Percentiles rank a stretch among this genome's conserved stretches.
phyloP scores from a whole-genome alignment of 2,888 invertebrate genomes.

The Eubasilissa splendida region DNA sequence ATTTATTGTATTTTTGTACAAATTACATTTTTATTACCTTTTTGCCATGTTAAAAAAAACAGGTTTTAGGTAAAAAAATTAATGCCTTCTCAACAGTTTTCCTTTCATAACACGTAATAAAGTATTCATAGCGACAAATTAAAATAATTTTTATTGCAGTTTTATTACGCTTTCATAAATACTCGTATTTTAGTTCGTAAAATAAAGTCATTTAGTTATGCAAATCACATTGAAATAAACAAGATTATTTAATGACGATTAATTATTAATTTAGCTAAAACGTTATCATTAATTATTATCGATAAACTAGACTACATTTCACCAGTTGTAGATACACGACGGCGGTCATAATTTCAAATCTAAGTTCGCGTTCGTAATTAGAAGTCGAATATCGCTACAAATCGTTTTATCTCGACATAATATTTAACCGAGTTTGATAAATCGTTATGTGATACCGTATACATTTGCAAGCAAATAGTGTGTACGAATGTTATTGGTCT shows the following conservation, averaged over 20 bases:
- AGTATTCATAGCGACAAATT: not conserved
- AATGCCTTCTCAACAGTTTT: not conserved
- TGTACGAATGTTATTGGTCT: slow-evolving; percentile 1
- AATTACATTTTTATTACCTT: no score
- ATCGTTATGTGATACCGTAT: not conserved
- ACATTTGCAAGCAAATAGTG: not conserved
- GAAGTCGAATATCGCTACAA: not conserved
- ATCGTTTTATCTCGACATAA: slow-evolving; percentile 1
- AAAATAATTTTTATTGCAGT: not conserved
- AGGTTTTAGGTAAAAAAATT: no score
- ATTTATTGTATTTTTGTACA: no score
- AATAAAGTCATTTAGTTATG: not conserved
- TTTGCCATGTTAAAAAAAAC: no score
- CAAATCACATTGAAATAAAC: slow-evolving; percentile 7
- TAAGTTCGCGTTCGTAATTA: not conserved
- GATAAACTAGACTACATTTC: not conserved
- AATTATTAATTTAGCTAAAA: not conserved
- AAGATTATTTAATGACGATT: slow-evolving; percentile 16
- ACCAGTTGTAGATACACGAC: not conserved
- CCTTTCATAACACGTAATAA: slow-evolving; percentile 1
- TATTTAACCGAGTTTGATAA: not conserved
- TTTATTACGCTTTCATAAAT: not conserved
- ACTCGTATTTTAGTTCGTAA: not conserved
- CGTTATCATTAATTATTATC: not conserved
- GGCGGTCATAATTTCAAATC: not conserved